Base-by-base conservation (phyloP, 2,113 vertebrate species). In the Indri indri region DNA sequence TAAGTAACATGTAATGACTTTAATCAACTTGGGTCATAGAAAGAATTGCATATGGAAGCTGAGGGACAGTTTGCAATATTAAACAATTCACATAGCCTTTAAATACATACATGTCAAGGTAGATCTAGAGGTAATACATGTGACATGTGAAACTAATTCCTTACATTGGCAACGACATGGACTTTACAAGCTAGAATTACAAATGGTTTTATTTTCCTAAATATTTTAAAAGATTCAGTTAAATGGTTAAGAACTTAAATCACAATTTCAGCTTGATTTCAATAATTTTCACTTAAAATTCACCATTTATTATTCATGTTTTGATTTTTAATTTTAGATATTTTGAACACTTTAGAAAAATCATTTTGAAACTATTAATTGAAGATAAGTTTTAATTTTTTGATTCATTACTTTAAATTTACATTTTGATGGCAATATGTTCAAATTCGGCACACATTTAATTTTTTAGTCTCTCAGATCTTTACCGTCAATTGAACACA, bases 261-360 rank as follows among this genome's bases (percentile, higher is more conserved):
- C 81, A 77, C 18, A 88, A 68, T 92, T 86, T 90, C n/a, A 88
- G 70, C 11, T 14, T 65, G 65, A 63, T 71, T 91, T 70, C 66
- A 66, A 70, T n/a, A 61, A 73, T 34, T 89, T 79, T 50, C 70
- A 96, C 13, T 89, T 96, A 80, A 91, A 93, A 59, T 8, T 11
- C 70, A 52, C 25, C 7, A 71, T 27, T 71, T 81, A 73, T 86
- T 77, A 90, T 45, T 86, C 82, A 63, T 76, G 37, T 25, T 87
- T 88, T 97, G 52, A 8, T 74, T 47, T 81, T 96, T 47, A 86
- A 83, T 74, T 94, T 85, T 77, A 87, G 20, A 25, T 68, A 81
- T 70, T 80, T 89, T 54, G 17, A 95, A 93, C 65, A 47, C 63
- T 77, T 95, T 93, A 61, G 57, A 63, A 89, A 88, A 94, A 84